Conservation (phyloP, 2,113 vertebrate genomes). For the Narcine bancroftii region DNA sequence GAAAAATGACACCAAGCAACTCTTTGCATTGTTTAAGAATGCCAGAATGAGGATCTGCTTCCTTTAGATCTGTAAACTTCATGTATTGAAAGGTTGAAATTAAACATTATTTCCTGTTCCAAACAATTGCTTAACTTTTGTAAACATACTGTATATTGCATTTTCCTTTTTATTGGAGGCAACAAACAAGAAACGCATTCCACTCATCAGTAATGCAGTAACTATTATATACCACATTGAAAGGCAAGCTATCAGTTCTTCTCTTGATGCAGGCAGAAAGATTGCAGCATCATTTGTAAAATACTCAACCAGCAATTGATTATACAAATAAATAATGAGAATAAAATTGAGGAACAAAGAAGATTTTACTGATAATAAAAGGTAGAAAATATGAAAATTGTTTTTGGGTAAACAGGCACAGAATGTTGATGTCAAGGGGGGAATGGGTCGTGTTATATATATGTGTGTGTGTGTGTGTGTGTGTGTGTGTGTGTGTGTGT, state of each 20-base stretch:
- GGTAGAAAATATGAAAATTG: neutral
- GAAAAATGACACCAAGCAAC: no score
- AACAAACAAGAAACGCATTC: neutral
- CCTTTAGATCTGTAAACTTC: neutral
- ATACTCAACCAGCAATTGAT: neutral
- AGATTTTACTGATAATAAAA: neutral
- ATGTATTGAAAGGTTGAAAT: neutral
- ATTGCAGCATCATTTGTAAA: neutral
- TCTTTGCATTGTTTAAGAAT: no score
- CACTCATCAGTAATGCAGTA: neutral
- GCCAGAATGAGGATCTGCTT: neutral
- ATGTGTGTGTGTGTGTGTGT: no score
- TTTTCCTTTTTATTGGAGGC: neutral
- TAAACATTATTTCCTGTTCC: neutral
- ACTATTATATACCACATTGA: neutral
- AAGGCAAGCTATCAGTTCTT: neutral
- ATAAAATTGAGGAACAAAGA: neutral
- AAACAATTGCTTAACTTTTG: neutral
- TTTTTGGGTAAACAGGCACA: neutral
- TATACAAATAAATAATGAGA: conserved; percentile 11
- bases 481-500: no score
- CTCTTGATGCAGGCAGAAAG: neutral
- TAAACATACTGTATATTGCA: neutral
- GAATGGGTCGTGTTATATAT: no score
- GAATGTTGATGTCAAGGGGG: no score